These are phyloP conservation scores for Bimastos eiseni DNA, from an alignment of 2,888 invertebrate genomes.

Conservation along the genomic window DNA sequence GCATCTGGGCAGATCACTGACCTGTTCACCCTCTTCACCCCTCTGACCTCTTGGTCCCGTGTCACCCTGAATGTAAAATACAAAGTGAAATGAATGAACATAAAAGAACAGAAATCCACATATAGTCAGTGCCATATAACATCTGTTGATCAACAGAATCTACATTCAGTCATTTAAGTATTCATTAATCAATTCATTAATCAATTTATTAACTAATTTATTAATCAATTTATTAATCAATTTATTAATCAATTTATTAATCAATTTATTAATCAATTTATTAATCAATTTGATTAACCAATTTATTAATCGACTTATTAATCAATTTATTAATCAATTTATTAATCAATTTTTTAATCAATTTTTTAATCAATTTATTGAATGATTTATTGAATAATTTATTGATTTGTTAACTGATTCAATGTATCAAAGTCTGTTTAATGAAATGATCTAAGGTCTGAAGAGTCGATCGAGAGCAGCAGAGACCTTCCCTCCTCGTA, in stretches of 20 bases:
- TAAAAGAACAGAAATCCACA: neutral
- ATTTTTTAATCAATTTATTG: neutral
- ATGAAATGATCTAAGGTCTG: neutral
- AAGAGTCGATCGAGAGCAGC: no score
- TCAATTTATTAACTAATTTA: no score
- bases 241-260: neutral
- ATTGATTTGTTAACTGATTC: neutral
- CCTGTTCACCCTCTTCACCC: slow-evolving; percentile 67
- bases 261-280: neutral
- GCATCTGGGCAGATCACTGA: neutral
- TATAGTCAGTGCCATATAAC: neutral
- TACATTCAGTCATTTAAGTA: neutral
- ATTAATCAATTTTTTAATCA: no score
- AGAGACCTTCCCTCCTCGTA: slow-evolving; percentile 38
- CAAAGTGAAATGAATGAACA: neutral
- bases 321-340: no score
- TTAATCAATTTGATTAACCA: neutral
- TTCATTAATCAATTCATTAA: no score
- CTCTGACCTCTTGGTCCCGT: slow-evolving; percentile 62
- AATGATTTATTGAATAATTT: neutral
- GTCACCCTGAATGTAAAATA: slow-evolving; percentile 35
- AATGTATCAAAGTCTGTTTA: neutral
- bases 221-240: no score
- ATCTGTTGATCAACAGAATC: neutral
- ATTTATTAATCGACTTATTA: no score